phyloP scores from a whole-genome alignment of 2,113 vertebrate genomes.

The Megalops atlanticus region DNA sequence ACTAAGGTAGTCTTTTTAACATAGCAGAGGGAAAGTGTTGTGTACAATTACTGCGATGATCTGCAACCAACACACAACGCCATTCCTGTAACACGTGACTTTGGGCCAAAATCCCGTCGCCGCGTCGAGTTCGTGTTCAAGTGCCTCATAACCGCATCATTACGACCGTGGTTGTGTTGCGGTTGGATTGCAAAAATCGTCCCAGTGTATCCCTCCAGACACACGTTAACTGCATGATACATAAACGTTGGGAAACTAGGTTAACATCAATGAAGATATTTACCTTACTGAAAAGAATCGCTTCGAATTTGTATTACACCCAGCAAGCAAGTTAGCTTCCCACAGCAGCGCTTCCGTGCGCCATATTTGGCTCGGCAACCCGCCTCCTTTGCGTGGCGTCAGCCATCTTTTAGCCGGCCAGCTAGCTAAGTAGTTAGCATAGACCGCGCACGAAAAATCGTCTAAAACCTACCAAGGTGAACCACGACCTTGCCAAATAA shows the following conservation, averaged over 20 bases:
- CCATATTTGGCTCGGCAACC: constrained; percentile 27
- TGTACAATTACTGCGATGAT: too few species aligned
- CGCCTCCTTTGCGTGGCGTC: neutral
- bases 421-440: constrained; percentile 8
- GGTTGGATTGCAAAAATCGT: neutral
- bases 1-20: too few species aligned
- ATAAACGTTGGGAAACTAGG: neutral
- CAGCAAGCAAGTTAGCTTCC: neutral
- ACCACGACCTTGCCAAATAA: neutral
- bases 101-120: neutral
- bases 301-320: too few species aligned
- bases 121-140: neutral
- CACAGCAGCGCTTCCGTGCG: constrained; percentile 5
- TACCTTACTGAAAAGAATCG: too few species aligned
- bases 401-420: constrained; percentile 29
- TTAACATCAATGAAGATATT: too few species aligned
- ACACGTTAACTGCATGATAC: neutral
- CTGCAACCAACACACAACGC: neutral
- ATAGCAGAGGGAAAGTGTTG: too few species aligned
- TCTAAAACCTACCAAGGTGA: neutral
- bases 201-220: neutral
- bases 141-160: neutral
- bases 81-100: neutral
- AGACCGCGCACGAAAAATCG: neutral
- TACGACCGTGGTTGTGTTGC: neutral